phyloP scores from a whole-genome alignment of 2,113 vertebrate genomes.

The Suricata suricatta region DNA sequence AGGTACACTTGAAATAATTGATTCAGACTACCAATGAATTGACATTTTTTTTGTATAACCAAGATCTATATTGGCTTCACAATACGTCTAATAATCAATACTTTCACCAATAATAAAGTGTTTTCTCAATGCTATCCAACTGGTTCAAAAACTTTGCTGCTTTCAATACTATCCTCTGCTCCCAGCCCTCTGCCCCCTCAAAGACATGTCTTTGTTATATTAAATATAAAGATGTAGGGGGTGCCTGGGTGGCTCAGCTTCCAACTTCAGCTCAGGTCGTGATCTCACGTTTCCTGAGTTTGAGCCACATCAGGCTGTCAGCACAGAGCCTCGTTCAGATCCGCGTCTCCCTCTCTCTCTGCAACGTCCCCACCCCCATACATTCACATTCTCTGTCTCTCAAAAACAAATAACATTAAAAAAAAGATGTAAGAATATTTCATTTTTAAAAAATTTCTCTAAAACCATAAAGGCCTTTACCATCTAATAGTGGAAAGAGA shows the following conservation, averaged over 20 bases:
- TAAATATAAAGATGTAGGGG: neutral
- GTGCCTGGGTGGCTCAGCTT: too few relatives aligned
- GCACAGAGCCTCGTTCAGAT: too few relatives aligned
- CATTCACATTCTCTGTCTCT: too few relatives aligned
- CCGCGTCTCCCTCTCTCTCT: too few relatives aligned
- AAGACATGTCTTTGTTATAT: neutral
- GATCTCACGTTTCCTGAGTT: too few relatives aligned
- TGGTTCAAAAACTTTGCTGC: neutral
- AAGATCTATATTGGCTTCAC: constrained; percentile 66
- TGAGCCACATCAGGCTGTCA: too few relatives aligned
- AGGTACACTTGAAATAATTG: constrained; percentile 81
- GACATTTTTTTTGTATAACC: constrained; percentile 58
- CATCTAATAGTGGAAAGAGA: neutral
- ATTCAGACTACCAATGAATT: constrained; percentile 29
- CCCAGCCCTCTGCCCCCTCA: too few relatives aligned
- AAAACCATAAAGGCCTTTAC: neutral
- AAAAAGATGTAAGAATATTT: neutral
- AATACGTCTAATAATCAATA: constrained; percentile 60
- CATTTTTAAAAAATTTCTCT: neutral
- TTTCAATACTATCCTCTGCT: neutral
- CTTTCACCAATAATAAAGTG: constrained; percentile 58
- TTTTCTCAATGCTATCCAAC: neutral
- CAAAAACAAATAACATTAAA: neutral
- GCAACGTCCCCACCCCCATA: too few relatives aligned
- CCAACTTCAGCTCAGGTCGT: too few relatives aligned